Evolutionary conservation across 2,888 invertebrate genomes (phyloP), one percentile per base, ranked within the genome.

Genomic region (Ecdyonurus torrentis): DNA sequence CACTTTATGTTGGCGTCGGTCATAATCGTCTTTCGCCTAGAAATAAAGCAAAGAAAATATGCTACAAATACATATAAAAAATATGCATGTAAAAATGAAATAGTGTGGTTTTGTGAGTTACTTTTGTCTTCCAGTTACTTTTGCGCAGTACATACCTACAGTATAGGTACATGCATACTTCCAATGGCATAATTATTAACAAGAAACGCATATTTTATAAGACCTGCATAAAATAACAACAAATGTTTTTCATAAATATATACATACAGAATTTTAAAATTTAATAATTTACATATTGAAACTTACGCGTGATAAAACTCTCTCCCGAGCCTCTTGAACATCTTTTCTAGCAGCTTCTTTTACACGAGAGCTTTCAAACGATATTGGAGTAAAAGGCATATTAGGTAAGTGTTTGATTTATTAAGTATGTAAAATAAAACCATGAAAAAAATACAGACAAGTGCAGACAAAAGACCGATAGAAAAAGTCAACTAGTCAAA

Each of bases 281-380:
- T 25, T 5, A 64, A n/a, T 20, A 50, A 37, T 2, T 19, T 22
- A 58, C 58, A 2, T 23, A 15, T 37, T 58, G 2, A 59, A 60
- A 62, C 62, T 66, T 65, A 70, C 70, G 62, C 69, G 69, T 15
- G 67, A 67, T 50, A 72, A 66, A n/a, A 71, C 65, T 60, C 63
- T 65, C 58, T 70, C 66, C 53, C 71, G 67, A 3, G 70, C 68
- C 64, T 70, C 67, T 64, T 69, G 65, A 23, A 69, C 63, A 1
- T 66, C 68, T 58, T 69, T 66, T 50, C 72, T 65, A 61, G 69
- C 66, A 20, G 69, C 68, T 24, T 70, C 70, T 64, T 69, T 70
- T 1, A 68, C 69, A 25, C 70, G 66, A 1, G 70, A 66, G 63
- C 70, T 72, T 64, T 71, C 70, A 62, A 71, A 71, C 10, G n/a